phyloP scores from a whole-genome alignment of 2,888 invertebrate species.

The Pherbina coryleti region DNA sequence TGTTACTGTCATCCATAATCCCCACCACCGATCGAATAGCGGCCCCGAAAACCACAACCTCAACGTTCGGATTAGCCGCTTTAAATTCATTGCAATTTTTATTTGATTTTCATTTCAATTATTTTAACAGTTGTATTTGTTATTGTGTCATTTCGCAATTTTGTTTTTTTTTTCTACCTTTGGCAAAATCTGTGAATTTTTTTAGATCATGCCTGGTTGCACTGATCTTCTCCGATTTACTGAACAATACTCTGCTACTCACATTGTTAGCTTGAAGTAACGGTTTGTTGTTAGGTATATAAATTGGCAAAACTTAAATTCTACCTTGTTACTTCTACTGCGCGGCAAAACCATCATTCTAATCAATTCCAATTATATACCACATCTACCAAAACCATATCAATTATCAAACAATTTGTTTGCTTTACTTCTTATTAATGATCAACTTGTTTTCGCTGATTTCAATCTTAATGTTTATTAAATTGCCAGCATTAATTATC shows the following conservation, averaged over 20 bases:
- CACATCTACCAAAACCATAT: no score
- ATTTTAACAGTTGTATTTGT: not conserved
- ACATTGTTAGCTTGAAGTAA: no score
- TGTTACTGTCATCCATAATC: not conserved
- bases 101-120: not conserved
- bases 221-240: constrained; percentile 10
- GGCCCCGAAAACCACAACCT: not conserved
- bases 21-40: not conserved
- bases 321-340: no score
- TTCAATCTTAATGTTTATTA: constrained; percentile 30
- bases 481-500: constrained; percentile 37
- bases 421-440: no score
- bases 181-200: not conserved
- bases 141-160: no score
- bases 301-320: no score
- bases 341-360: no score
- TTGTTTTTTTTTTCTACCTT: not conserved
- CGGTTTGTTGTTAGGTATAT: no score
- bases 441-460: constrained; percentile 30
- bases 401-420: no score
- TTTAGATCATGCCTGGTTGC: constrained; percentile 12
- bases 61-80: not conserved
- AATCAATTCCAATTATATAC: no score
- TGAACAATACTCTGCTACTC: not conserved
- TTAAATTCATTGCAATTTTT: not conserved